Evolutionary conservation across 2,888 invertebrate species (phyloP).

Genomic region (Drosophila nigritarsus): DNA sequence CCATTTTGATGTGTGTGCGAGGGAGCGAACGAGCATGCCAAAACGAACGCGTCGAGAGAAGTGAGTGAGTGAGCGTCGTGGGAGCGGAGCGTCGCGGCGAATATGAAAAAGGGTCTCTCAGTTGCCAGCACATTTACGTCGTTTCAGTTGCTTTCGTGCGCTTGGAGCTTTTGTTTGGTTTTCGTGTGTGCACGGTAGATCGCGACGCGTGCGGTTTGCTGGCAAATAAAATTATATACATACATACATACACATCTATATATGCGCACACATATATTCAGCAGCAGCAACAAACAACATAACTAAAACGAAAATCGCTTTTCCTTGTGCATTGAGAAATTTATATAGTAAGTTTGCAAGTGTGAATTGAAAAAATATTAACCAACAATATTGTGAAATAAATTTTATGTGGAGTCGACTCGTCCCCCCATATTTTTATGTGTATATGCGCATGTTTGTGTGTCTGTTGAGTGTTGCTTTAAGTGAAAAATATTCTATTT

Average conservation of each 20-base stretch:
- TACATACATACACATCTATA: constrained; percentile 23
- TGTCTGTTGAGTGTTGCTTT: constrained; percentile 41
- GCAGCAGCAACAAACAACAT: constrained; percentile 37
- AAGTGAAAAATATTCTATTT: constrained; percentile 75
- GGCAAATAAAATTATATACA: constrained; percentile 51
- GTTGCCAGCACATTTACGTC: constrained; percentile 69
- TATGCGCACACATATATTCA: constrained; percentile 18
- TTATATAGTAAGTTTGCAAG: constrained; percentile 65
- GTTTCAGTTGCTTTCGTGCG: constrained; percentile 82
- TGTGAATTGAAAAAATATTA: constrained; percentile 40
- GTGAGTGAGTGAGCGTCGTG: constrained; percentile 38
- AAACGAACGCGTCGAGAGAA: constrained; percentile 47
- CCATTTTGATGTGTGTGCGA: constrained; percentile 60
- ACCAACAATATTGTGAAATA: constrained; percentile 62
- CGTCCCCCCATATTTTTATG: constrained; percentile 32
- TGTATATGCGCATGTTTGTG: constrained; percentile 5
- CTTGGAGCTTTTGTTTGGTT: constrained; percentile 84
- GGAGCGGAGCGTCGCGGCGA: constrained; percentile 51
- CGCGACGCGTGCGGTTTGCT: constrained; percentile 76
- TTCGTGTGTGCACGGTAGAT: constrained; percentile 77
- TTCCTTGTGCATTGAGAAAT: constrained; percentile 50
- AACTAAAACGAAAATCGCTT: constrained; percentile 59
- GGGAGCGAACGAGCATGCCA: constrained; percentile 48
- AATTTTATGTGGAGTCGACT: constrained; percentile 59
- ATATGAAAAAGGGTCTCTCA: constrained; percentile 69